Percentiles rank a stretch among this genome's conserved stretches.
Conservation (phyloP, 2,888 invertebrate genomes). For the Agrenia bidenticulata region DNA sequence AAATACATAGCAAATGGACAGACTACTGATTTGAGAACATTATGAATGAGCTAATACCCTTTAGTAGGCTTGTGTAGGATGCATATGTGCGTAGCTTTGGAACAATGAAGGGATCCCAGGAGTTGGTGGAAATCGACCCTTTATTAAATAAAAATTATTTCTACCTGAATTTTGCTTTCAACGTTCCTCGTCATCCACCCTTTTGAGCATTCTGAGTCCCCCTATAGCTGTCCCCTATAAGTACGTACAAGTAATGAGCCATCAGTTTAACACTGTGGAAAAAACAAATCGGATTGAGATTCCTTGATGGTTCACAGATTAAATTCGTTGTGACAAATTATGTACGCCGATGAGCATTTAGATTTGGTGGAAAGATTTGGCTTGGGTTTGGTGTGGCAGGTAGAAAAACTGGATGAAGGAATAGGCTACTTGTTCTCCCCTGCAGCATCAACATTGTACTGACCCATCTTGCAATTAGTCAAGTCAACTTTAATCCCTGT, state of each 20-base stretch:
- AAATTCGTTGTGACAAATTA: slow-evolving; percentile 53
- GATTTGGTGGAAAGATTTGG: slow-evolving; percentile 25
- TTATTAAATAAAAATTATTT: too few relatives aligned
- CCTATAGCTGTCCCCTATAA: too few relatives aligned
- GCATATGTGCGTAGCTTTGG: too few relatives aligned
- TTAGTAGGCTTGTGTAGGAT: background rate
- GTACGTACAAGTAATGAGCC: slow-evolving; percentile 33
- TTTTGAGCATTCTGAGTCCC: too few relatives aligned
- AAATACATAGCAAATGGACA: too few relatives aligned
- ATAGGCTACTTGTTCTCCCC: background rate
- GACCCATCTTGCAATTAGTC: too few relatives aligned
- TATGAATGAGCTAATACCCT: slow-evolving; percentile 1
- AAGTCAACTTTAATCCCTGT: too few relatives aligned
- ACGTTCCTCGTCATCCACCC: too few relatives aligned
- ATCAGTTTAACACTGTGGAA: slow-evolving; percentile 35
- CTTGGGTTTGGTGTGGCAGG: background rate
- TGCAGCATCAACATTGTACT: background rate
- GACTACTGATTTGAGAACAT: background rate
- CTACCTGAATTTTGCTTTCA: too few relatives aligned
- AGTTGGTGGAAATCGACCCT: too few relatives aligned
- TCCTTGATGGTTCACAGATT: slow-evolving; percentile 51
- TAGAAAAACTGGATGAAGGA: slow-evolving; percentile 10
- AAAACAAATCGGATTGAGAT: slow-evolving; percentile 46
- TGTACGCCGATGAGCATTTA: slow-evolving; percentile 50
- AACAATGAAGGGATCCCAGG: too few relatives aligned